phyloP scores from a whole-genome alignment of 2,797 vertebrate species.

The Phoeniculus purpureus region DNA sequence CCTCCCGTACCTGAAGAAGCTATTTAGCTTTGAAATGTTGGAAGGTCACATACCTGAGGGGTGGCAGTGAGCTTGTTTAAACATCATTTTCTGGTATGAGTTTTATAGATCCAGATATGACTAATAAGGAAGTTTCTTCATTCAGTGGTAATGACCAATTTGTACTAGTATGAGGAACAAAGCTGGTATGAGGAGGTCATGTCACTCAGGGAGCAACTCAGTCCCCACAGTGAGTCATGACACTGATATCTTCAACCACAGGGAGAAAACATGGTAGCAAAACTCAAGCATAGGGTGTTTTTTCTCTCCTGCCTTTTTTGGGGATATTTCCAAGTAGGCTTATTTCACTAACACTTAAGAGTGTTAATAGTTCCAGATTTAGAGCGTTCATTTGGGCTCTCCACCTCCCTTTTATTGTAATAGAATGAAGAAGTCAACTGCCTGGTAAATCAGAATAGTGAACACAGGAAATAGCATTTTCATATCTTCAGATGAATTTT shows the following conservation, averaged over 20 bases:
- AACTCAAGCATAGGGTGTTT: neutral
- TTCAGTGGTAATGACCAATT: conserved; percentile 59
- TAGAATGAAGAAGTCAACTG: neutral
- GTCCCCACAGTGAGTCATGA: conserved; percentile 52
- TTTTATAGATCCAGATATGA: conserved; percentile 61
- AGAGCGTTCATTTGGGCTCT: neutral
- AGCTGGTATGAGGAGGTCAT: conserved; percentile 52
- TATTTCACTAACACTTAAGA: neutral
- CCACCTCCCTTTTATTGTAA: neutral
- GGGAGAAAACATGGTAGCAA: neutral
- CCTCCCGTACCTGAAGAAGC: conserved; percentile 24
- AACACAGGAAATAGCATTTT: neutral
- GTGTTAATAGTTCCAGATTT: neutral
- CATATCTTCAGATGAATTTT: neutral
- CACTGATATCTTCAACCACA: conserved; percentile 15
- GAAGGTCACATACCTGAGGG: conserved; percentile 19
- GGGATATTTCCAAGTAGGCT: neutral
- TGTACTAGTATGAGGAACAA: conserved; percentile 62
- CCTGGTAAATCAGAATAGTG: neutral
- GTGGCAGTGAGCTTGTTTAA: conserved; percentile 32
- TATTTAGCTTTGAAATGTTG: conserved; percentile 5
- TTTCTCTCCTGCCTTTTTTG: neutral
- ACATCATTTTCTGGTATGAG: conserved; percentile 35
- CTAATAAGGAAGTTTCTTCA: conserved; percentile 69
- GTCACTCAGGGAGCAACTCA: conserved; percentile 35